Percentiles rank a stretch among this genome's conserved stretches.
These are phyloP conservation scores for Elachura formosa DNA, from an alignment of 2,113 vertebrate species.

Conservation along the genomic window DNA sequence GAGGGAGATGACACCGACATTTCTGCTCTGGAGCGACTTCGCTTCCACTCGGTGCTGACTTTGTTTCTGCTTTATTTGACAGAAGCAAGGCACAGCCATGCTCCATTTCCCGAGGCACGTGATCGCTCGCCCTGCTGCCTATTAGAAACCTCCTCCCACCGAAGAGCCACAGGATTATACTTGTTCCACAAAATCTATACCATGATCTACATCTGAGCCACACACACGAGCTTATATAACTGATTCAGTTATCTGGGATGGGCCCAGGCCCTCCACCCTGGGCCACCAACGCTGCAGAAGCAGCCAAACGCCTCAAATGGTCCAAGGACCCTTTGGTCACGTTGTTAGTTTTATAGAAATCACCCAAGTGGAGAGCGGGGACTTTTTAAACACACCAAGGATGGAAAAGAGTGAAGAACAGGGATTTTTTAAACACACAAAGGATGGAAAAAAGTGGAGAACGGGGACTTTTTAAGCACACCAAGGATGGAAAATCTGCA, in stretches of 20 bases:
- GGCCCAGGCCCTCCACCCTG: background rate
- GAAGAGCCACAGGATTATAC: rapidly evolving
- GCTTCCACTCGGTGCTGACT: background rate
- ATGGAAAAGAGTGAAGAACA: background rate
- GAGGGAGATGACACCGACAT: rapidly evolving
- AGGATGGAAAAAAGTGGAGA: background rate
- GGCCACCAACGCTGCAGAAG: background rate
- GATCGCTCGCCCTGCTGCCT: background rate
- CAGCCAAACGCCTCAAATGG: rapidly evolving
- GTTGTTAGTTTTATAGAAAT: background rate
- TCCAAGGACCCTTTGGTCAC: rapidly evolving
- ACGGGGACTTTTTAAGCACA: background rate
- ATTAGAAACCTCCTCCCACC: background rate
- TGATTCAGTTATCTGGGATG: background rate
- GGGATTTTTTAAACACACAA: background rate
- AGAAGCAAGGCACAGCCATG: background rate
- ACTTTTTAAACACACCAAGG: background rate
- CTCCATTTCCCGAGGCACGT: background rate
- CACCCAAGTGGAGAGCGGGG: rapidly evolving
- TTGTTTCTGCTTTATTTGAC: background rate
- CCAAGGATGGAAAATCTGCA: background rate
- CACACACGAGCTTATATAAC: background rate
- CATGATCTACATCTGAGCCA: background rate
- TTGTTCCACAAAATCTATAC: background rate
- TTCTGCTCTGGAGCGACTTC: background rate